Conservation (phyloP, 2,797 vertebrate species). For the Neostethus bicornis region DNA sequence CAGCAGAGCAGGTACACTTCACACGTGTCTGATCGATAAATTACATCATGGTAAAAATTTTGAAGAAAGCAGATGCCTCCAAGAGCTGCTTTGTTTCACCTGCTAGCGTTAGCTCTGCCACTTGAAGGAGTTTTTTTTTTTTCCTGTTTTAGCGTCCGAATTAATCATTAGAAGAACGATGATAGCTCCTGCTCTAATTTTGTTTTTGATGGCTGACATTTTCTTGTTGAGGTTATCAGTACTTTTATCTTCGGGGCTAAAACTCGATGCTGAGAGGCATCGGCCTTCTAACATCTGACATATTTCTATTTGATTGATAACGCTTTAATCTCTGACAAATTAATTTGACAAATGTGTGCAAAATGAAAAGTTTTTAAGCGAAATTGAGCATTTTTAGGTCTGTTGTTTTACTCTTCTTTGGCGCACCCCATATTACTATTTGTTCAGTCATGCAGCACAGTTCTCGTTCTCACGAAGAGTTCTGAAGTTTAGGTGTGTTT, state of each 20-base stretch:
- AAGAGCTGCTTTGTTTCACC: slow-evolving; percentile 25
- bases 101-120: slow-evolving; percentile 33
- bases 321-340: slow-evolving; percentile 7
- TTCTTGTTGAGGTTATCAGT: slow-evolving; percentile 33
- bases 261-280: slow-evolving; percentile 39
- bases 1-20: slow-evolving; percentile 26
- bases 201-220: slow-evolving; percentile 26
- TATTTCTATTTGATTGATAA: slow-evolving; percentile 13
- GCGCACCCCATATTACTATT: slow-evolving; percentile 39
- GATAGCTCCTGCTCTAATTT: slow-evolving; percentile 9
- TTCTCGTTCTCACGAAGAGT: slow-evolving; percentile 17
- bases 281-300: slow-evolving; percentile 18
- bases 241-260: slow-evolving; percentile 49
- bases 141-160: slow-evolving; percentile 25
- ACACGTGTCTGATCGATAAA: slow-evolving; percentile 12
- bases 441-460: slow-evolving; percentile 28
- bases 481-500: slow-evolving; percentile 58
- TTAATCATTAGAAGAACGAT: slow-evolving; percentile 39
- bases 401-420: slow-evolving; percentile 26
- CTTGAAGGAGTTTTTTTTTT: slow-evolving; percentile 19
- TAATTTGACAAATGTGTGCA: neutral
- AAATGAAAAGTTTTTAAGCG: neutral
- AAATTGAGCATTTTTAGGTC: neutral
- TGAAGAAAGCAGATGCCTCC: slow-evolving; percentile 1
- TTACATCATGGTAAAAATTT: neutral